Conservation (phyloP, 1,140 invertebrate genomes). For the Drosophila subpulchrella region DNA sequence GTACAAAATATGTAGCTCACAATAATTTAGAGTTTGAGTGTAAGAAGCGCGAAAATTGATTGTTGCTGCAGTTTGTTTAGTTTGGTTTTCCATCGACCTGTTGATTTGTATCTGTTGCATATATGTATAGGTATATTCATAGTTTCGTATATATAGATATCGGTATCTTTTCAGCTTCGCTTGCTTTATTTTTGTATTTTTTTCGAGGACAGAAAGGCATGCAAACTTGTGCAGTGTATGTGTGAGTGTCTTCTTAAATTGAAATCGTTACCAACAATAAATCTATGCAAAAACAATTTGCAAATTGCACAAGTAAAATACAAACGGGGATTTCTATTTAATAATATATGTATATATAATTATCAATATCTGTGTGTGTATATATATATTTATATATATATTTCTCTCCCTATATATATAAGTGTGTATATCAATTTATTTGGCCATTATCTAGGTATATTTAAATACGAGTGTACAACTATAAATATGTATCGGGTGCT, state of each 20-base stretch:
- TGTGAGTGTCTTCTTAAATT: slow-evolving; percentile 21
- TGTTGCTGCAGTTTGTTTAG: slow-evolving; percentile 65
- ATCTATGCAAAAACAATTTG: slow-evolving; percentile 47
- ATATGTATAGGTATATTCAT: slow-evolving; percentile 32
- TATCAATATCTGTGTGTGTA: slow-evolving; percentile 12
- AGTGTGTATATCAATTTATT: slow-evolving; percentile 25
- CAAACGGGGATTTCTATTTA: slow-evolving; percentile 27
- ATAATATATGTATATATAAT: slow-evolving; percentile 19
- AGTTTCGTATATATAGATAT: slow-evolving; percentile 41
- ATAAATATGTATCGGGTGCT: slow-evolving; percentile 25
- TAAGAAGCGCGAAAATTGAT: slow-evolving; percentile 77
- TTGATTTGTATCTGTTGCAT: slow-evolving; percentile 39
- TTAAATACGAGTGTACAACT: slow-evolving; percentile 29
- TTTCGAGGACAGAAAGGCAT: slow-evolving; percentile 54
- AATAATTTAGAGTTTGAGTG: slow-evolving; percentile 28
- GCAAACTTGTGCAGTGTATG: slow-evolving; percentile 46
- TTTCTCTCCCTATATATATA: slow-evolving; percentile 13
- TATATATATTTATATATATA: slow-evolving; percentile 33
- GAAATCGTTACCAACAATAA: slow-evolving; percentile 31
- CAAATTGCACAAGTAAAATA: slow-evolving; percentile 46
- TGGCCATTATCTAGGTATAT: slow-evolving; percentile 28
- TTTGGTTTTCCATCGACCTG: slow-evolving; percentile 19
- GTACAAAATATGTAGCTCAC: slow-evolving; percentile 44
- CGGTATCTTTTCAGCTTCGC: slow-evolving; percentile 12
- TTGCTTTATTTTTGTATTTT: slow-evolving; percentile 4